phyloP scores from a whole-genome alignment of 92 coral and sea anemone genomes.

The Parazoanthus darwini region DNA sequence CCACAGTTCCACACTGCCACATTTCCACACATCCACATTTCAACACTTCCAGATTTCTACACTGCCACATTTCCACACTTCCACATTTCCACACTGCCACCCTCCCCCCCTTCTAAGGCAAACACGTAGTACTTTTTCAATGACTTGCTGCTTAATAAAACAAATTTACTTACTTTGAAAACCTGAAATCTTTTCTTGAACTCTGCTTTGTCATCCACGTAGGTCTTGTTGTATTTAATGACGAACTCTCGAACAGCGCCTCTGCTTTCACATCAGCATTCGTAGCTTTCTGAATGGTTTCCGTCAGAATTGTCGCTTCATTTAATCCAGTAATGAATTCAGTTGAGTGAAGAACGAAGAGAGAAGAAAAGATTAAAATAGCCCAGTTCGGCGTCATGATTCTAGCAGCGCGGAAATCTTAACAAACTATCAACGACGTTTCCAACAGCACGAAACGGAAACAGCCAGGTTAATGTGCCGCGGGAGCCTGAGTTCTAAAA shows the following conservation, averaged over 20 bases:
- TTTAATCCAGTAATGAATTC: neutral
- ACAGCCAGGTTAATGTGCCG: too few relatives aligned
- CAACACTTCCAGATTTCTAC: too few relatives aligned
- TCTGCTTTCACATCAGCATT: neutral
- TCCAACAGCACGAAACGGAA: too few relatives aligned
- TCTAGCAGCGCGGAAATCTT: neutral
- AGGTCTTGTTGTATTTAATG: conserved; percentile 60
- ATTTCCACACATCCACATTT: too few relatives aligned
- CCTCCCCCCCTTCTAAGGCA: too few relatives aligned
- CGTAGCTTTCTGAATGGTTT: neutral
- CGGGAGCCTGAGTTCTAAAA: too few relatives aligned
- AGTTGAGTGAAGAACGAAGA: neutral
- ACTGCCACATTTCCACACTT: too few relatives aligned
- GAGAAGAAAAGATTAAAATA: too few relatives aligned
- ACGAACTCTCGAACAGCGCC: conserved; percentile 60
- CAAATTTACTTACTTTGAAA: conserved; percentile 64
- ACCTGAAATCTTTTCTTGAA: conserved; percentile 64
- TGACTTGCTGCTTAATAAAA: neutral
- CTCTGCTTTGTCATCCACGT: conserved; percentile 74
- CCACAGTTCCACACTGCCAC: too few relatives aligned
- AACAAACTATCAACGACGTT: too few relatives aligned
- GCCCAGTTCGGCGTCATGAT: neutral
- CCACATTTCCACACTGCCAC: too few relatives aligned
- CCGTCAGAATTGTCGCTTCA: neutral
- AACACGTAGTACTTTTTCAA: neutral